A percentile compares a stretch with the other conserved stretches of the same genome.
phyloP scores from a whole-genome alignment of 2,113 vertebrate species.

The Myodes glareolus region DNA sequence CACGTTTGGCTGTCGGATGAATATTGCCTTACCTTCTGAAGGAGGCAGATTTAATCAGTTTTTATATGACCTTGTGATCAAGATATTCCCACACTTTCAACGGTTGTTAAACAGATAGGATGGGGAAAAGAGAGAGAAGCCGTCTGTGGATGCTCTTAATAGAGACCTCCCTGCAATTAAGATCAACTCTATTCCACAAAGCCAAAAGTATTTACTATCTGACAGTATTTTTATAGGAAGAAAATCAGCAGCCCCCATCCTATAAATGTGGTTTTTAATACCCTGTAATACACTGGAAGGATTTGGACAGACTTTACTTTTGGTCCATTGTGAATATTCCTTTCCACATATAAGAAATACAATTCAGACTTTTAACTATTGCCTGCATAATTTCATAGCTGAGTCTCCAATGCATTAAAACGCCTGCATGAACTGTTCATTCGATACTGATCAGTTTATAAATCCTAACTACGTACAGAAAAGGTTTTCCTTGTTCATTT shows the following conservation, averaged over 20 bases:
- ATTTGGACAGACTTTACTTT: not conserved
- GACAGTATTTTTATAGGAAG: not conserved
- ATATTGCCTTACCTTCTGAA: not conserved
- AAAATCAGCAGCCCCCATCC: not conserved
- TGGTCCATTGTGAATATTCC: not conserved
- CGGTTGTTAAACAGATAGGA: not conserved
- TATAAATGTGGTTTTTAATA: not conserved
- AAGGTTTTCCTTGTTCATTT: not conserved
- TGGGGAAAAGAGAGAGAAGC: not conserved
- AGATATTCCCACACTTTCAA: not conserved
- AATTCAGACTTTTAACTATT: not conserved
- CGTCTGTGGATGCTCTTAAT: not conserved
- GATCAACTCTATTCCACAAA: not conserved
- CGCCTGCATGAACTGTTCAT: not conserved
- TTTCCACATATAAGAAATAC: not conserved
- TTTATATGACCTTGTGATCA: not conserved
- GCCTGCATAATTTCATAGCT: not conserved
- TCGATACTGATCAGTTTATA: slow-evolving; percentile 23
- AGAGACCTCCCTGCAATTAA: not conserved
- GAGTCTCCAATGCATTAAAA: not conserved
- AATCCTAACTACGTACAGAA: not conserved
- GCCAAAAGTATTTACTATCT: not conserved
- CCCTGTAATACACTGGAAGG: not conserved
- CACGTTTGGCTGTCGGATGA: no score
- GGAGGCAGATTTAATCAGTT: not conserved